These are phyloP conservation scores for Aporrectodea caliginosa DNA, from an alignment of 1,140 invertebrate species.

Conservation along the genomic window DNA sequence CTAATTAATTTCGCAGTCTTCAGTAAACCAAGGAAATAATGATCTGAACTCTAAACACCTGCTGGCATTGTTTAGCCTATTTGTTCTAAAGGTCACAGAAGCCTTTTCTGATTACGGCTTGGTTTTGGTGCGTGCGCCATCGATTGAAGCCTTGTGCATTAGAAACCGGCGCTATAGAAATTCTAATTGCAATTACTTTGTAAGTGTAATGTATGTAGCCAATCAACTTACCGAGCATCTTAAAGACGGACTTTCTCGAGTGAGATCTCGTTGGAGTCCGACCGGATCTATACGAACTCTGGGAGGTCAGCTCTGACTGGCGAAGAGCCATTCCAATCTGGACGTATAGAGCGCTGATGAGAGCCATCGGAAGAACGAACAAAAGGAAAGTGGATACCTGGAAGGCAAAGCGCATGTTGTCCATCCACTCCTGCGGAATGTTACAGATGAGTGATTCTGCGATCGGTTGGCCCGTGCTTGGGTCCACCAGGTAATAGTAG, in stretches of 20 bases:
- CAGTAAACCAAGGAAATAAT: too few species aligned
- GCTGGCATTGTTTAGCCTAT: too few species aligned
- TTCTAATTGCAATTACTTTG: too few species aligned
- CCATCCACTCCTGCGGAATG: slow-evolving; percentile 43
- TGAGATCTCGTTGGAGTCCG: neutral
- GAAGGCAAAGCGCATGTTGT: slow-evolving; percentile 45
- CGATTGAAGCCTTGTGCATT: too few species aligned
- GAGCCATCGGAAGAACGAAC: slow-evolving; percentile 56
- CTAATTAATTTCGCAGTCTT: too few species aligned
- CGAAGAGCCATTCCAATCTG: slow-evolving; percentile 51
- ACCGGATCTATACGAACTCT: neutral
- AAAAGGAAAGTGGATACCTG: slow-evolving; percentile 55
- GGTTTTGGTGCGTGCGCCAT: too few species aligned
- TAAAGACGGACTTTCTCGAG: neutral
- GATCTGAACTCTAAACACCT: too few species aligned
- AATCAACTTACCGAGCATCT: neutral
- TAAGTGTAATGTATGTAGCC: too few species aligned
- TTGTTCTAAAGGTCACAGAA: too few species aligned
- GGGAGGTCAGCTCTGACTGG: slow-evolving; percentile 27
- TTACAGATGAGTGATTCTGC: slow-evolving; percentile 47
- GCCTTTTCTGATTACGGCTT: too few species aligned
- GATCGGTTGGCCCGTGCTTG: slow-evolving; percentile 34
- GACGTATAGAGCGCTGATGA: slow-evolving; percentile 54
- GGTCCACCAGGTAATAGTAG: slow-evolving; percentile 39
- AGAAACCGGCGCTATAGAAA: too few species aligned